Evolutionary conservation across 1,140 invertebrate genomes (phyloP).

Genomic region (Papilio glaucus): DNA sequence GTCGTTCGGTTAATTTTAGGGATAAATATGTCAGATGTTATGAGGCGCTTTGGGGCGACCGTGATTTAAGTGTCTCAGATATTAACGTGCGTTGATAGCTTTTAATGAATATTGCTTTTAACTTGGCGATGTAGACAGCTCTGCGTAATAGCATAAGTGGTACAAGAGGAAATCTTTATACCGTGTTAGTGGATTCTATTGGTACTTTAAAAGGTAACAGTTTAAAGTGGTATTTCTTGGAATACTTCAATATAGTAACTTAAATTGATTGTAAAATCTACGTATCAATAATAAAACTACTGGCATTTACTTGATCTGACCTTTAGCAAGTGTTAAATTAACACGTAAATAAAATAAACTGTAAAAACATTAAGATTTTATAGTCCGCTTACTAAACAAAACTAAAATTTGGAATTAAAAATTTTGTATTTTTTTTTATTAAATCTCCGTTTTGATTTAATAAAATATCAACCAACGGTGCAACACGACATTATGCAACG

Average conservation of each 20-base stretch:
- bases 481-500: not conserved
- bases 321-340: no score
- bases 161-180: not conserved
- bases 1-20: constrained; percentile 35
- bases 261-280: no score
- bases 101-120: constrained; percentile 24
- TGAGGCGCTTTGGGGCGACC: constrained; percentile 9
- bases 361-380: no score
- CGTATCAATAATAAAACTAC: no score
- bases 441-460: not conserved
- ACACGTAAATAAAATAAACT: no score
- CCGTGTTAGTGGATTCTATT: not conserved
- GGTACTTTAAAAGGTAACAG: no score
- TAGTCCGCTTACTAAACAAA: no score
- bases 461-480: not conserved
- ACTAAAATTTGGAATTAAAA: no score
- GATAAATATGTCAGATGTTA: constrained; percentile 32
- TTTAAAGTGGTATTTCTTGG: no score
- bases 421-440: constrained; percentile 2
- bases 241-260: no score
- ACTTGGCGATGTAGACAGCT: not conserved
- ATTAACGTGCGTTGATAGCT: constrained; percentile 23
- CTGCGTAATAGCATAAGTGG: not conserved
- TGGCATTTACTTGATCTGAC: no score
- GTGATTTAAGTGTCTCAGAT: constrained; percentile 34